These are phyloP conservation scores for Pteronotus mesoamericanus DNA, from an alignment of 2,797 vertebrate genomes.

Conservation along the genomic window DNA sequence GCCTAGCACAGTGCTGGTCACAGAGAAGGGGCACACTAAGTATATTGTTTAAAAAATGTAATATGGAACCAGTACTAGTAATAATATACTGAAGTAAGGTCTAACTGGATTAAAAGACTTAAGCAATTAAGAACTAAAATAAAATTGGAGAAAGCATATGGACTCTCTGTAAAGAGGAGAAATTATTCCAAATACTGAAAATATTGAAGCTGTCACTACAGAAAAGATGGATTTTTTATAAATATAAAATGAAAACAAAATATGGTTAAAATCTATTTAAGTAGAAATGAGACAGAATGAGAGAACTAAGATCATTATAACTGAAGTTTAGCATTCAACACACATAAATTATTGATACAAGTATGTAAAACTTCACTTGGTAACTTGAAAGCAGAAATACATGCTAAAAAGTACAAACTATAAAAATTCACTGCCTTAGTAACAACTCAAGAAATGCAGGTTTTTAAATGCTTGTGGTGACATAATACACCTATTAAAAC, in stretches of 20 bases:
- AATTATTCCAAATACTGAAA: constrained; percentile 46
- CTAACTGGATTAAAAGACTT: constrained; percentile 45
- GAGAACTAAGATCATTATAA: neutral
- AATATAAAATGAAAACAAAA: constrained; percentile 49
- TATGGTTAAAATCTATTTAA: constrained; percentile 9
- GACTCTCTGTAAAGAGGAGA: constrained; percentile 37
- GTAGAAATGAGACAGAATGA: constrained; percentile 1
- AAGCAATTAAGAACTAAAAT: constrained; percentile 46
- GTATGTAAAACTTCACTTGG: neutral
- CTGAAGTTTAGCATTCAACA: constrained; percentile 4
- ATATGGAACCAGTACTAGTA: neutral
- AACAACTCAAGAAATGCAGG: neutral
- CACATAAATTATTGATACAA: constrained; percentile 8
- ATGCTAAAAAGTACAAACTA: neutral
- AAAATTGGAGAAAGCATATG: constrained; percentile 22
- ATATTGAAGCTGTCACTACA: constrained; percentile 26
- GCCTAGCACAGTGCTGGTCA: neutral
- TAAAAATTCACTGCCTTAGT: neutral
- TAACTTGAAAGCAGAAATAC: neutral
- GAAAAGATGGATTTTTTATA: constrained; percentile 41
- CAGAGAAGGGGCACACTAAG: neutral
- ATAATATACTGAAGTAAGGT: constrained; percentile 26
- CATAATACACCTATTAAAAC: neutral
- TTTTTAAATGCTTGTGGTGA: constrained; percentile 41
- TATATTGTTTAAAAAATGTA: neutral